Base-by-base conservation (phyloP, 2,797 vertebrate genomes). In the Syngnathus rostellatus region DNA sequence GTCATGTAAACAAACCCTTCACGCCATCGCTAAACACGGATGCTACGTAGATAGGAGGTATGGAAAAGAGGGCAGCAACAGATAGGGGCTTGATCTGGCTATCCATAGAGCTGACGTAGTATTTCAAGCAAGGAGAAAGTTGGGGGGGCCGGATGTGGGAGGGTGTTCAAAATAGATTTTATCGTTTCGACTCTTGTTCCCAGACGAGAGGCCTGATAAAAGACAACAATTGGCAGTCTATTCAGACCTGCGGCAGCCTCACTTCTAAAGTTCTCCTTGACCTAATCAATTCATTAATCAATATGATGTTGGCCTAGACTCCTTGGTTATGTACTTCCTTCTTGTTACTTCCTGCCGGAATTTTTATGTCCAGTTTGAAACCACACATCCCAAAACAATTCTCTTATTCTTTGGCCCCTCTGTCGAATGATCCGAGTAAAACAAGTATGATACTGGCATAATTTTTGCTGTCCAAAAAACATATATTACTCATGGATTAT, bases 151-250 rank as follows among this genome's bases (percentile, higher is more conserved):
- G 19, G 48, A 51, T 51, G 48, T 9, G 62, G 48, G 69, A 57
- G 50, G 71, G 69, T 77, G 77, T 63, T 82, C 80, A 82, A 75
- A 82, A 82, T 77, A 83, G 85, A 85, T 84, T 66, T 80, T 83
- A 87, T 87, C 82, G 78, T 57, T 31, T 8, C 65, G 76, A 66
- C 68, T 83, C 73, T 78, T 75, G 67, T 68, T 77, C 66, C 69
- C 73, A 77, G 75, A 82, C 65, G 66, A 69, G 37, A 70, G 53
- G 46, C 68, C 72, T 65, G 78, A 73, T 1, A 40, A 75, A 73
- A 74, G 72, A 79, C 73, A 80, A 73, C 69, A 2, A 65, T 75
- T 77, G 31, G 69, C 73, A 74, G 73, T 83, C 71, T 83, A 70
- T 78, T 81, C 78, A 21, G 38, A 39, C 57, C 50, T 46, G 5